Conservation (phyloP, 2,797 vertebrate genomes). For the Peromyscus aztecus region DNA sequence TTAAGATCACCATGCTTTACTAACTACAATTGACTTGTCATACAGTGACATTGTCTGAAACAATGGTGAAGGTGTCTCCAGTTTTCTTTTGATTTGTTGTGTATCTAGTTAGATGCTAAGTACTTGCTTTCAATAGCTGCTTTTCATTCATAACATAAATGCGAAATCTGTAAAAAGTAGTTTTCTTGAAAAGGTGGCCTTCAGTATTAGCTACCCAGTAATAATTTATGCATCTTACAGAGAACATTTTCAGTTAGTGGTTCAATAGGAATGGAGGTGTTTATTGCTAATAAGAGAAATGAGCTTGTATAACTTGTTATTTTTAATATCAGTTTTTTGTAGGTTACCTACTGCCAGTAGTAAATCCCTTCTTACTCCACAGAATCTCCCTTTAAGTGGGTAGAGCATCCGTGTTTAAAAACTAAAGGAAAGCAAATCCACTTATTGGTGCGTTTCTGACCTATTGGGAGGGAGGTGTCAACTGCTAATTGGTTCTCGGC, state of each 20-base stretch:
- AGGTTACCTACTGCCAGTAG: background rate
- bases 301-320: constrained; percentile 31
- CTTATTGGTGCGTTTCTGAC: background rate
- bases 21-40: background rate
- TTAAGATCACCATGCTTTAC: background rate
- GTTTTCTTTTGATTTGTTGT: constrained; percentile 45
- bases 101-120: background rate
- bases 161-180: background rate
- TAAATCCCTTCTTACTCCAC: background rate
- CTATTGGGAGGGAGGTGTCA: background rate
- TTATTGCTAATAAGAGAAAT: background rate
- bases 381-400: background rate
- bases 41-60: background rate
- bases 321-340: background rate
- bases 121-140: background rate
- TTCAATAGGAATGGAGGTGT: constrained; percentile 25
- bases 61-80: background rate
- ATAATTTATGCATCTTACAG: background rate
- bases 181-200: background rate
- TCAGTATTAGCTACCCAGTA: background rate
- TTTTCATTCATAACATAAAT: constrained; percentile 27
- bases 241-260: constrained; percentile 5
- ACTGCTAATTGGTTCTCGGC: background rate
- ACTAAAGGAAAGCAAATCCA: background rate
- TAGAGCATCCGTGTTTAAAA: constrained; percentile 6